phyloP scores from a whole-genome alignment of 2,113 vertebrate species.

The Elephas maximus region DNA sequence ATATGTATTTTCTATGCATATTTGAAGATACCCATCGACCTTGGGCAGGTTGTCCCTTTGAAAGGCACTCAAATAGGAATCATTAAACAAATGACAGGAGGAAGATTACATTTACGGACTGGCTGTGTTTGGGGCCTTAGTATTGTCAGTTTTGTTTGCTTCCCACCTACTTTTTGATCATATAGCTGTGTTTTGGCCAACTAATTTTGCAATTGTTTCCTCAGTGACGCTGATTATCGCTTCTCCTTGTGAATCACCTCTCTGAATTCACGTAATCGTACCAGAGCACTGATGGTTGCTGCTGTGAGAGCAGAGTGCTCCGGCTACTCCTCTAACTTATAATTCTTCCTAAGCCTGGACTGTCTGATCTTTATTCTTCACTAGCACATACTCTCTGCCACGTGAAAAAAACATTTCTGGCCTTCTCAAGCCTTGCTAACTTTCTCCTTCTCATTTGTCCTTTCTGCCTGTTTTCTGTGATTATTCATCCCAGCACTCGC shows the following conservation, averaged over 20 bases:
- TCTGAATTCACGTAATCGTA: neutral
- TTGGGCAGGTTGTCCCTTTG: neutral
- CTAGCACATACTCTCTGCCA: neutral
- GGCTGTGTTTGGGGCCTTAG: neutral
- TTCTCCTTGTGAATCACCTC: slow-evolving; percentile 23
- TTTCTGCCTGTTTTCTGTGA: neutral
- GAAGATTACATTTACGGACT: neutral
- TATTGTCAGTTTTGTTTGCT: neutral
- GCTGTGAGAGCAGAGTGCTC: neutral
- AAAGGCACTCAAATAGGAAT: neutral
- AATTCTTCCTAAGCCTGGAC: neutral
- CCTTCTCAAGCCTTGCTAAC: neutral
- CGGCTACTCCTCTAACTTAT: neutral
- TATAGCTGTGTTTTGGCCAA: neutral
- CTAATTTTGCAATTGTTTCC: neutral
- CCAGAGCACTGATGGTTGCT: neutral
- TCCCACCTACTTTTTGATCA: neutral
- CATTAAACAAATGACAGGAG: neutral
- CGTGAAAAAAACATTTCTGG: neutral
- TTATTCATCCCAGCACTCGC: neutral
- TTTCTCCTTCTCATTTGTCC: neutral
- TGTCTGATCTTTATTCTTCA: neutral
- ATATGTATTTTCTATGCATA: neutral
- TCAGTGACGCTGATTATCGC: neutral
- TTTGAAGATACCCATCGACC: neutral